Evolutionary conservation across 2,797 vertebrate species (phyloP), one percentile per base, ranked within the genome.

Genomic region (Austrolebias charrua): DNA sequence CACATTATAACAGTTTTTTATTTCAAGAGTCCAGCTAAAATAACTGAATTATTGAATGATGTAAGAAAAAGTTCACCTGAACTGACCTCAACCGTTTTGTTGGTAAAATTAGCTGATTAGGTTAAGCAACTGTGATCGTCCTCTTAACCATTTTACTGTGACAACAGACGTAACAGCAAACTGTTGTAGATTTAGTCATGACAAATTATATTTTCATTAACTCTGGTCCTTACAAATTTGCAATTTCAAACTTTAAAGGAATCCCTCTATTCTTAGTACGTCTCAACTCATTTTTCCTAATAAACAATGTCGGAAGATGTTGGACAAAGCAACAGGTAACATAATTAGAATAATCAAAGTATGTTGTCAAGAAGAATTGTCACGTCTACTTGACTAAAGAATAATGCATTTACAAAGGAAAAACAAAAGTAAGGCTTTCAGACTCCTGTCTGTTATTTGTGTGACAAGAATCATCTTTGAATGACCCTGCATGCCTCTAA

Each of bases 1-100:
- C 43, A 60, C 16, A 55, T 78, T 63, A 56, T 8, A 64, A 31
- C 5, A 11, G 2, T 60, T 2, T 10, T 38, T 55, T 4, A 51
- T 48, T 60, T 61, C 9, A 60, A 12, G 31, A 12, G 12, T 56
- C 16, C n/a, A 68, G 4, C 2, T 6, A 35, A 11, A 42, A 48
- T 5, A 48, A 20, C 18, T 12, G 44, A 46, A 18, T n/a, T 18
- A 18, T 18, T 4, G 3, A 15, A 48, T n/a, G 3, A 19, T 19
- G 18, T 46, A 8, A 19, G 45, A 2, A 46, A 9, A 48, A 20
- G 46, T 12, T 48, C 7, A 18, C n/a, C 19, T 11, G 8, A 20
- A 19, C 5, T 11, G 16, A 12, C 24, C 38, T 12, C 12, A 40
- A 40, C 11, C 10, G 3, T 13, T 28, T 42, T 46, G n/a, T 43